These are phyloP conservation scores for Heptranchias perlo DNA, from an alignment of 2,113 vertebrate species.

Conservation along the genomic window DNA sequence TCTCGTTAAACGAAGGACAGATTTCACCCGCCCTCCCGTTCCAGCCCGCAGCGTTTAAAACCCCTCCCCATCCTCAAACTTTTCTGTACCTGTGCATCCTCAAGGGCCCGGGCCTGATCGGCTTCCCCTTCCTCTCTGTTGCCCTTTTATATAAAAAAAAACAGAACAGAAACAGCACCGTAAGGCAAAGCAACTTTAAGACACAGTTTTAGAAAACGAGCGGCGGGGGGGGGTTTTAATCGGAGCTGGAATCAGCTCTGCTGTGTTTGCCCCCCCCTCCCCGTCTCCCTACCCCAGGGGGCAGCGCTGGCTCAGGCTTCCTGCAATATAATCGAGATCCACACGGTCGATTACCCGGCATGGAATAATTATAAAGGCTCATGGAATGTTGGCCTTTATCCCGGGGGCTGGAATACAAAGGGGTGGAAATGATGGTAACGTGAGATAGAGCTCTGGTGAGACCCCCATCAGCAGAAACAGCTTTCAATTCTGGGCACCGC, in stretches of 20 bases:
- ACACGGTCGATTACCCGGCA: not conserved
- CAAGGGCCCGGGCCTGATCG: conserved; percentile 60
- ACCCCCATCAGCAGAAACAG: too few relatives aligned
- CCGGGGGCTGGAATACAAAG: not conserved
- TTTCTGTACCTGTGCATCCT: conserved; percentile 80
- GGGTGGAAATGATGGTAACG: too few relatives aligned
- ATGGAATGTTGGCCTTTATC: not conserved
- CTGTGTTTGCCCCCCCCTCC: too few relatives aligned
- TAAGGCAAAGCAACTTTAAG: not conserved
- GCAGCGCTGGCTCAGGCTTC: not conserved
- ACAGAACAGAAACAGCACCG: not conserved
- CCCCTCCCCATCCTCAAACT: rapidly evolving
- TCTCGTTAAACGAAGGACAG: not conserved
- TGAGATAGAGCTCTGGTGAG: not conserved
- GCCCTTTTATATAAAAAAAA: conserved; percentile 64
- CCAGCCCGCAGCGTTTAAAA: too few relatives aligned
- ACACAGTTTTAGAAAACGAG: not conserved
- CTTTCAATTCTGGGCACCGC: not conserved
- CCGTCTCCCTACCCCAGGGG: too few relatives aligned
- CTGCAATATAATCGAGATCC: not conserved
- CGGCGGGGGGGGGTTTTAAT: not conserved
- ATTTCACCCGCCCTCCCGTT: not conserved
- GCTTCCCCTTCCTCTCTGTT: conserved; percentile 77
- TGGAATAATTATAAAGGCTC: not conserved
- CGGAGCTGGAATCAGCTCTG: not conserved